Evolutionary conservation across 2,113 vertebrate genomes (phyloP), one percentile per base, ranked within the genome.

Genomic region (Pygoscelis adeliae): DNA sequence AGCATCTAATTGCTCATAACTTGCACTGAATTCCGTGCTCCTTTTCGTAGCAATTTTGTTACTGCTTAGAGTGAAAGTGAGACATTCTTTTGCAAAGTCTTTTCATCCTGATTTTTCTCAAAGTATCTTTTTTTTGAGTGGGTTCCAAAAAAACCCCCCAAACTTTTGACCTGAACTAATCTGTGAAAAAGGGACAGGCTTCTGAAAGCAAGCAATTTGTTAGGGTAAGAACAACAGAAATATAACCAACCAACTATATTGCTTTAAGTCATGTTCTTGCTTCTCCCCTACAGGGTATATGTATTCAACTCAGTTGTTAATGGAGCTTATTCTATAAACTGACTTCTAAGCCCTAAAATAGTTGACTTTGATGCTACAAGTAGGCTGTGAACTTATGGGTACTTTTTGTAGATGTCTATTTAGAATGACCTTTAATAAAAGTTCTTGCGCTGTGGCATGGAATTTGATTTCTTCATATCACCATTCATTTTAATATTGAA

Each of bases 131-230:
- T 29, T 5, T 4, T 4, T 1, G 3, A 4, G 8, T 18, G 6
- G 42, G 42, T 42, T 11, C n/a, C n/a, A n/a, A n/a, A n/a, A n/a
- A n/a, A n/a, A 8, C 20, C 15, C 9, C 1, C 10, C 5, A 8
- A 50, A 30, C 10, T n/a, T 86, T 81, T 69, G 32, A 59, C 42
- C 11, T 62, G 7, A 79, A 27, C 5, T 66, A 38, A 19, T 40
- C 8, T 62, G 3, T 71, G 56, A n/a, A 81, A 50, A 69, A 38
- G 19, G 21, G 5, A 4, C 6, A 65, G 21, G 15, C 5, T 32
- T 94, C 42, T 84, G 49, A 63, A 96, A 59, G n/a, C 7, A 49
- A 59, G 10, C 15, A 19, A 3, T 26, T 61, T 42, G 14, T n/a
- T n/a, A n/a, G n/a, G n/a, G n/a, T n/a, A n/a, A n/a, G n/a, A n/a